phyloP scores from a whole-genome alignment of 2,888 invertebrate genomes.

The Epirrita christyi region DNA sequence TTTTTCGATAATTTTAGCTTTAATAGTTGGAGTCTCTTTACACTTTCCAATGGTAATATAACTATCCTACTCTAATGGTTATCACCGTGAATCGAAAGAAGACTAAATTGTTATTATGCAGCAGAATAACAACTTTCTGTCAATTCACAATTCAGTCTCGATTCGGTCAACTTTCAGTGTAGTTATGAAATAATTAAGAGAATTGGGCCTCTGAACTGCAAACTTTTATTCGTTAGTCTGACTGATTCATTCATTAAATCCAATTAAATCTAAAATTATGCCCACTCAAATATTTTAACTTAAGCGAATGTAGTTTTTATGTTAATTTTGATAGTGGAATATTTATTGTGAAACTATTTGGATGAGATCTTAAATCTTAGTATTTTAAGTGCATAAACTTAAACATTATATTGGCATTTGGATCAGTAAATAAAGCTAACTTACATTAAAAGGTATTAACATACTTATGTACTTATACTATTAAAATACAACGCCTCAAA shows the following conservation, averaged over 20 bases:
- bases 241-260: not conserved
- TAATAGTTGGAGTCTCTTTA: no score
- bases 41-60: no score
- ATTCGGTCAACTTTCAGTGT: no score
- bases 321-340: not conserved
- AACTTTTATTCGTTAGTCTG: not conserved
- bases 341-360: not conserved
- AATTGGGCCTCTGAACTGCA: not conserved
- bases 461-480: not conserved
- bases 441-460: not conserved
- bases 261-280: not conserved
- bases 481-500: constrained; percentile 21
- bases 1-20: no score
- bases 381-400: not conserved
- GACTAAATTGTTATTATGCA: no score
- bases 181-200: no score
- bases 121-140: no score
- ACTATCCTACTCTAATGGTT: no score
- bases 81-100: no score
- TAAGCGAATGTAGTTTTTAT: not conserved
- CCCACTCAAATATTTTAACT: not conserved
- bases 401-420: constrained; percentile 1
- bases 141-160: no score
- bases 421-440: not conserved
- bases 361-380: not conserved